Conservation (phyloP, 37 sponge, comb jelly and placozoan genomes). For the Hexactinellida sp. region DNA sequence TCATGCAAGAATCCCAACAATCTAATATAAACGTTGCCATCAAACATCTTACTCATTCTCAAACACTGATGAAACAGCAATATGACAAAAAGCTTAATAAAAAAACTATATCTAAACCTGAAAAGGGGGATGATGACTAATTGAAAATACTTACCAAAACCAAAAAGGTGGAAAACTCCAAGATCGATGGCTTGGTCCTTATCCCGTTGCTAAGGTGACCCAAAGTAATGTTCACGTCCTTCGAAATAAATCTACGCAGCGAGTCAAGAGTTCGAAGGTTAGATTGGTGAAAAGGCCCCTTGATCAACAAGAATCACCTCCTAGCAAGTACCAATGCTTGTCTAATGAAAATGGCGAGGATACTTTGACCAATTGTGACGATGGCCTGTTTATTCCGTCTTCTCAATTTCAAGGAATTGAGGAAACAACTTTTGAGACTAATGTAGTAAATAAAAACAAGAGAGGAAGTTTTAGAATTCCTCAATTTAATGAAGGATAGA, state of each 20-base stretch:
- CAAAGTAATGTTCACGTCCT: neutral
- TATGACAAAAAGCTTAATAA: neutral
- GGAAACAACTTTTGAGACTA: neutral
- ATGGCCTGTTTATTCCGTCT: neutral
- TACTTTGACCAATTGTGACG: neutral
- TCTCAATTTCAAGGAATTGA: neutral
- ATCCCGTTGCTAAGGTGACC: neutral
- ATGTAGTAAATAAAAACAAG: neutral
- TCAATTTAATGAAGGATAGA: neutral
- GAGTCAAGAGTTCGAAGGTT: neutral
- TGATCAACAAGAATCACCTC: neutral
- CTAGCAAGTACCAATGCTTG: neutral
- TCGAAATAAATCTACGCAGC: neutral
- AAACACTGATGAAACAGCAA: neutral
- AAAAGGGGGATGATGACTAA: neutral
- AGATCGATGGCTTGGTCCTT: neutral
- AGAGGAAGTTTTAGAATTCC: neutral
- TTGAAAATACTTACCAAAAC: neutral
- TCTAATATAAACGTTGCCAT: neutral
- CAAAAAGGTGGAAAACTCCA: neutral
- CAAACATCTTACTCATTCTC: neutral
- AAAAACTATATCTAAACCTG: neutral
- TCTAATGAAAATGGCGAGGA: neutral
- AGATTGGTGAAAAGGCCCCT: neutral
- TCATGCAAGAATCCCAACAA: neutral